Base-by-base conservation (phyloP, 2,888 invertebrate species). In the Temnothorax ravouxi region DNA sequence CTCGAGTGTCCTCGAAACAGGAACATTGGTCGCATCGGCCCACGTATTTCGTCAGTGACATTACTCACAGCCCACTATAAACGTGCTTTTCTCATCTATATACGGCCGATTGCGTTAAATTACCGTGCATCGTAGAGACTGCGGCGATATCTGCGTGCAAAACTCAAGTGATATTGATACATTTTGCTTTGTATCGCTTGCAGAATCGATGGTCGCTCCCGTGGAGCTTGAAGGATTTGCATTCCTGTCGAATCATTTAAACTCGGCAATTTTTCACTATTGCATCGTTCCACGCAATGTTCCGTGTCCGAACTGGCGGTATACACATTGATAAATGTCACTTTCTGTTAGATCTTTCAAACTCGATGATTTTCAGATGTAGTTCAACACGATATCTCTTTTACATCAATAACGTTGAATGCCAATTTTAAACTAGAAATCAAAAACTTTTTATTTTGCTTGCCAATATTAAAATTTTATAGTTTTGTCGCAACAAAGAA, bases 21-120 rank as follows among this genome's bases (percentile, higher is more conserved):
- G 18, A 79, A 52, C 72, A 47, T 79, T 11, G 34, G 34, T 29
- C 50, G 64, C 64, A 76, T 18, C 71, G 67, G 56, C 34, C 71
- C 34, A 77, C 66, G 64, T 66, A 67, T 66, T 77, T 84, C 66
- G 67, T 38, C 62, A 75, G 66, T 71, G 82, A 75, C 75, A 86
- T 88, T 76, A 84, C 71, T 86, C 71, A 81, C 59, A 74, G 54
- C 71, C 80, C 80, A 81, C 84, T 87, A 88, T 87, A 88, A 88
- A 80, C 86, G 75, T 11, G 62, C 71, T 74, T 72, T 47, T 54
- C 69, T 67, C 66, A 59, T 80, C 56, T 29, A 64, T 29, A 62
- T 54, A 82, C 72, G 82, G 56, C 41, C 56, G 84, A 77, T 56
- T 56, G 71, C 61, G 80, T 71, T 83, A 69, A 79, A 54, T 80